Conservation (phyloP, 1,140 invertebrate genomes). For the honey bee (Apis mellifera) region Amel_HAv3.1 CM009932.2:15063001-15063500, state of each 20-base stretch:
- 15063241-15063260: constrained; percentile 92
- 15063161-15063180: constrained; percentile 82
- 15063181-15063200: constrained; percentile 78
- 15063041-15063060: too few relatives aligned
- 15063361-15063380: constrained; percentile 49
- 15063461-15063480: constrained; percentile 87
- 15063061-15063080: too few relatives aligned
- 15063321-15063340: constrained; percentile 89
- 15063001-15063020: too few relatives aligned
- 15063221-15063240: constrained; percentile 92
- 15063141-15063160: constrained; percentile 81
- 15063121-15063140: too few relatives aligned
- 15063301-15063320: constrained; percentile 93
- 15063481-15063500: constrained; percentile 40
- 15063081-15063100: too few relatives aligned
- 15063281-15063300: constrained; percentile 82
- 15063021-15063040: not conserved
- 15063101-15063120: too few relatives aligned
- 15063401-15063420: constrained; percentile 73
- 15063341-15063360: constrained; percentile 85
- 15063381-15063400: constrained; percentile 47
- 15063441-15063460: constrained; percentile 89
- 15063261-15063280: constrained; percentile 86
- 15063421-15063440: constrained; percentile 77
- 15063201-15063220: constrained; percentile 81